These are phyloP conservation scores for Desmodus rotundus DNA, from an alignment of 2,113 vertebrate species.

Conservation along the genomic window DNA sequence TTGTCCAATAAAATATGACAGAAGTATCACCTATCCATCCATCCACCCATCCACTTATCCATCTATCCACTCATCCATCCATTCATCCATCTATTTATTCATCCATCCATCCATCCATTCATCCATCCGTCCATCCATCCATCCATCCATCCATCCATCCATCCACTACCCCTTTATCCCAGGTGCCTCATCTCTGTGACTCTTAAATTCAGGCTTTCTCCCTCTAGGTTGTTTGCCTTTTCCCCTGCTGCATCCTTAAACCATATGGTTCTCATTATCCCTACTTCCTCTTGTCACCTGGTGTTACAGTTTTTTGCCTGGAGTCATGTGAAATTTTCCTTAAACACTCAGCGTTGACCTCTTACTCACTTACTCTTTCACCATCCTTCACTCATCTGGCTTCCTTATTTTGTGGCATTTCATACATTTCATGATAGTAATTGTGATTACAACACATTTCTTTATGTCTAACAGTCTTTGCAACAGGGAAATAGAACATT, in stretches of 20 bases:
- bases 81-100: not conserved
- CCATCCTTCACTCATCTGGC: not conserved
- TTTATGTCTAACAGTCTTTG: conserved; percentile 32
- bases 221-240: not conserved
- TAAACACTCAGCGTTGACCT: not conserved
- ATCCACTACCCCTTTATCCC: not conserved
- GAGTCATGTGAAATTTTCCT: not conserved
- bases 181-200: not conserved
- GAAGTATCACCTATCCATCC: not conserved
- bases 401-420: conserved; percentile 24
- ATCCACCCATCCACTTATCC: not conserved
- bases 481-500: conserved; percentile 6
- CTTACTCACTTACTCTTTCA: not conserved
- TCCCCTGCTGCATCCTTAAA: not conserved
- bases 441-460: not conserved
- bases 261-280: not conserved
- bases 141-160: not conserved
- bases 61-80: not conserved
- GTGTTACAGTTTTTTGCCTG: not conserved
- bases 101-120: not conserved
- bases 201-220: not conserved
- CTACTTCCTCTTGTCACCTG: not conserved
- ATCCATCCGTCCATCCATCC: not conserved
- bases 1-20: not conserved
- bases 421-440: not conserved